Percentiles rank a stretch among this genome's conserved stretches.
Conservation (phyloP, 1,140 invertebrate genomes). For the Nymphalis io region DNA sequence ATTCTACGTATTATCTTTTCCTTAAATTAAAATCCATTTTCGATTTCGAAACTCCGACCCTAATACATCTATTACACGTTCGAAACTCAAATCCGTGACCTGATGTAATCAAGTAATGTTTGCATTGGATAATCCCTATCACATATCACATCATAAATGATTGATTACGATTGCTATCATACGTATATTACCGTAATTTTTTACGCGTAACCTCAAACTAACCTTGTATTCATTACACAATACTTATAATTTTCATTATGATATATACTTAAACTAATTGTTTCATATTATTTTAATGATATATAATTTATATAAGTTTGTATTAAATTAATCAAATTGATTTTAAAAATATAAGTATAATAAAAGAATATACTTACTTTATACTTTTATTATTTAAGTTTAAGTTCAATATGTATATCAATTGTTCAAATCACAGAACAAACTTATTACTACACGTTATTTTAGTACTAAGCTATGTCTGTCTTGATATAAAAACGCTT, state of each 20-base stretch:
- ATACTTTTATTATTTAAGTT: no score
- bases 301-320: no score
- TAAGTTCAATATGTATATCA: no score
- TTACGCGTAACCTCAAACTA: conserved; percentile 22
- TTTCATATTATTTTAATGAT: no score
- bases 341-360: no score
- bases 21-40: background rate
- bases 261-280: no score
- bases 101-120: conserved; percentile 23
- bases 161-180: conserved; percentile 25
- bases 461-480: no score
- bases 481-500: no score
- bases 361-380: no score
- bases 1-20: background rate
- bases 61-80: conserved; percentile 2
- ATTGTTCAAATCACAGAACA: no score
- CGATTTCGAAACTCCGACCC: conserved; percentile 11
- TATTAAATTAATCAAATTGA: no score
- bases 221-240: conserved; percentile 18
- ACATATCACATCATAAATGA: conserved; percentile 27
- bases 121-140: conserved; percentile 24
- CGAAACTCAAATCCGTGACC: conserved; percentile 22
- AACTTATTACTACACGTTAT: no score
- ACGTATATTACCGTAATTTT: conserved; percentile 24
- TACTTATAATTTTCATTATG: background rate